Percentiles rank a stretch among this genome's conserved stretches.
These are phyloP conservation scores for Epinotia nisella DNA, from an alignment of 2,888 invertebrate genomes.

Conservation along the genomic window DNA sequence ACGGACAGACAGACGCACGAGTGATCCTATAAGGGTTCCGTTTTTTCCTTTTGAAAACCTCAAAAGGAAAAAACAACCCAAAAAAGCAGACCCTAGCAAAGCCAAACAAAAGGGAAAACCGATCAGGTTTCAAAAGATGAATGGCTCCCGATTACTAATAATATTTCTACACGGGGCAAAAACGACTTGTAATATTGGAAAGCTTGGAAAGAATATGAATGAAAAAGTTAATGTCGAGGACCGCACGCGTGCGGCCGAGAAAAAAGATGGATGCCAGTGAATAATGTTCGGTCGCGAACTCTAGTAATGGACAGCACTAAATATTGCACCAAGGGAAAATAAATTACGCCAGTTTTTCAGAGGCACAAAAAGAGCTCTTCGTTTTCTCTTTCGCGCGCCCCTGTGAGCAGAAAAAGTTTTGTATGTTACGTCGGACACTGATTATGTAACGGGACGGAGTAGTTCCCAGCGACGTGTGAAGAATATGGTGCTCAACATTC, in stretches of 20 bases:
- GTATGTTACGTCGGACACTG: slow-evolving; percentile 69
- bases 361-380: slow-evolving; percentile 78
- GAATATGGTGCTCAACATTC: too few relatives aligned
- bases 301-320: slow-evolving; percentile 84
- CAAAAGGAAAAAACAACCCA: not conserved
- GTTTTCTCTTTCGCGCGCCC: slow-evolving; percentile 74
- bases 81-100: not conserved
- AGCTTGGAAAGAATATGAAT: slow-evolving; percentile 69
- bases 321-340: slow-evolving; percentile 83
- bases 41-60: too few relatives aligned
- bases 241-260: slow-evolving; percentile 70
- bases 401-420: slow-evolving; percentile 75
- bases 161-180: slow-evolving; percentile 48
- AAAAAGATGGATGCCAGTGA: slow-evolving; percentile 82
- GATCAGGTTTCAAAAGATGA: slow-evolving; percentile 36
- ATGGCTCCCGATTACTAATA: slow-evolving; percentile 45
- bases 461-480: slow-evolving; percentile 34
- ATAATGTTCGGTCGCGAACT: slow-evolving; percentile 84
- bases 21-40: too few relatives aligned
- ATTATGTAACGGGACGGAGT: slow-evolving; percentile 53
- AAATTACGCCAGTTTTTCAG: slow-evolving; percentile 83
- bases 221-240: slow-evolving; percentile 80
- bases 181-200: slow-evolving; percentile 65
- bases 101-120: slow-evolving; percentile 23
- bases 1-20: too few relatives aligned